phyloP scores from a whole-genome alignment of 1,140 invertebrate species.

The Rhyzopertha dominica region DNA sequence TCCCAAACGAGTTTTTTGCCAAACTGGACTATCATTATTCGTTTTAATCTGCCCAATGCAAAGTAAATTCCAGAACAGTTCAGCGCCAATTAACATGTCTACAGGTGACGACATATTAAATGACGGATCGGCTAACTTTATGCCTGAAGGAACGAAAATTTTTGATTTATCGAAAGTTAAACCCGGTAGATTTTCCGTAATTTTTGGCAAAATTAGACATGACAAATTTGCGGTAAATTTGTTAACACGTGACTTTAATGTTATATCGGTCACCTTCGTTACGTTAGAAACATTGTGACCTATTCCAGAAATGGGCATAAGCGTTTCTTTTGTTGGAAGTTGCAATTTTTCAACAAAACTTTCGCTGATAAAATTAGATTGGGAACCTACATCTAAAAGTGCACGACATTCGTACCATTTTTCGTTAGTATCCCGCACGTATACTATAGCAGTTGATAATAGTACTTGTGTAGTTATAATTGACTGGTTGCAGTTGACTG shows the following conservation, averaged over 20 bases:
- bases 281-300: background rate
- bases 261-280: background rate
- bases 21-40: background rate
- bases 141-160: background rate
- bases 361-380: constrained; percentile 17
- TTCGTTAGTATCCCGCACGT: constrained; percentile 3
- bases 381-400: constrained; percentile 12
- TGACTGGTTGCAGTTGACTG: too few species aligned
- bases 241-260: constrained; percentile 1
- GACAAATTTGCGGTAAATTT: background rate
- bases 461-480: too few species aligned
- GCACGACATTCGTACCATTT: constrained; percentile 8
- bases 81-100: constrained; percentile 5
- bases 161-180: constrained; percentile 3
- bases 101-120: background rate
- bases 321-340: background rate
- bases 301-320: constrained; percentile 1
- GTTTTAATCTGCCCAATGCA: constrained; percentile 1
- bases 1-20: constrained; percentile 21
- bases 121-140: constrained; percentile 3
- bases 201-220: constrained; percentile 3
- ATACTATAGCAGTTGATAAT: constrained; percentile 12
- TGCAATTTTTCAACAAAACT: constrained; percentile 12
- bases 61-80: constrained; percentile 7
- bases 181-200: background rate